These are phyloP conservation scores for Asbolus verrucosus DNA, from an alignment of 1,140 invertebrate species.

Conservation along the genomic window DNA sequence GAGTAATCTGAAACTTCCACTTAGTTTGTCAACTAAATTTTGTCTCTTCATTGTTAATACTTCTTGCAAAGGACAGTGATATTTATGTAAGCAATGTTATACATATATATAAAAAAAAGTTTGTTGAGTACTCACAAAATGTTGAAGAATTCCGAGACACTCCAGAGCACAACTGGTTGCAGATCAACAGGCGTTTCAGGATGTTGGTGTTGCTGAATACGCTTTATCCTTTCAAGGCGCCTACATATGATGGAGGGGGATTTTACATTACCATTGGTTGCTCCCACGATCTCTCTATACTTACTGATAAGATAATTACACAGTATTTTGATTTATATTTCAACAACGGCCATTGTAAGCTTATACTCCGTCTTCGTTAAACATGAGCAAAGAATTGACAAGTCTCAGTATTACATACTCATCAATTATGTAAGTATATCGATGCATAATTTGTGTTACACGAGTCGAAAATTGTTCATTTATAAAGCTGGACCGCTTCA, in stretches of 20 bases:
- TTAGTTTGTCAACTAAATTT: no score
- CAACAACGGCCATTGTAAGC: neutral
- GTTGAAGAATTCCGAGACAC: neutral
- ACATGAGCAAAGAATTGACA: neutral
- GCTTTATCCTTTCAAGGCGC: slow-evolving; percentile 44
- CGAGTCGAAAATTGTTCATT: no score
- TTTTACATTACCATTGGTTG: slow-evolving; percentile 1
- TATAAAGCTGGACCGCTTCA: no score
- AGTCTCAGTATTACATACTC: no score
- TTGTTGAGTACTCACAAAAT: slow-evolving; percentile 7
- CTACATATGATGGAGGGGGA: slow-evolving; percentile 40
- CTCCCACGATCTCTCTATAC: slow-evolving; percentile 21
- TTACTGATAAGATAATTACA: slow-evolving; percentile 7
- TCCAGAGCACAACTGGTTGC: slow-evolving; percentile 38
- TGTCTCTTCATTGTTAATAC: no score
- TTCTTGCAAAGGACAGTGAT: no score
- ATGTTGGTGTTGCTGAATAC: slow-evolving; percentile 19
- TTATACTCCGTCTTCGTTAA: neutral
- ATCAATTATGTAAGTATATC: no score
- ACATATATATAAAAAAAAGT: no score
- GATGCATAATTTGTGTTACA: no score
- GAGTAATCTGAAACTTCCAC: no score
- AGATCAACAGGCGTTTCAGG: slow-evolving; percentile 43
- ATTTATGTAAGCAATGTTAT: no score
- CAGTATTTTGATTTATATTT: slow-evolving; percentile 26